Base-by-base conservation (phyloP, 2,113 vertebrate genomes). In the Pygathrix nemaeus region DNA sequence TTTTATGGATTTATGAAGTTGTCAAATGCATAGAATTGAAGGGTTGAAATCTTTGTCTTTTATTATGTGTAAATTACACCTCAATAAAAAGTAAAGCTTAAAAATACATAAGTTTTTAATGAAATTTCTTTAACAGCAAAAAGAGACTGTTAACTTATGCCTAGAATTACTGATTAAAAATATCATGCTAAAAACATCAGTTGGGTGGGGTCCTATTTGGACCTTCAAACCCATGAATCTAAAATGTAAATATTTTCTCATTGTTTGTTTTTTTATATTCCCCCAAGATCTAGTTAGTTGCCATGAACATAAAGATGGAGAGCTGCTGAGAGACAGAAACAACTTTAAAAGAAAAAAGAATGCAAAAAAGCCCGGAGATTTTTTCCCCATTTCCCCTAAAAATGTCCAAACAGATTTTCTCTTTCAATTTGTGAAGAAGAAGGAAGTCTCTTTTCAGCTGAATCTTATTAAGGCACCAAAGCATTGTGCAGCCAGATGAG, bases 401-500 rank as follows among this genome's bases (percentile, higher is more conserved):
- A 97, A 81, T 94, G 52, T 96, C 97, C 97, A 98, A 98, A 98
- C 89, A 98, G 94, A 92, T 96, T 94, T 97, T 96, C 92, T 70
- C 76, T 97, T 97, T 97, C 95, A 95, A 93, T 97, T 98, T 97
- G 89, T 97, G 95, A 95, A 98, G 97, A 97, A 94, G 97, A 95
- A 97, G 95, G 90, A 88, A 98, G 97, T 96, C 30, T 96, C 97
- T 96, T 96, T 97, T 97, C 88, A 97, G 79, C 96, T 86, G 95
- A 98, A 94, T 98, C 96, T 98, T 98, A 98, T 97, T 98, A 98
- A 93, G 93, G 92, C 82, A 97, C 90, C 92, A 94, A 96, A 95
- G 97, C 94, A 97, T 93, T 97, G 92, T 88, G 75, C 83, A 95
- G 90, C 78, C 48, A 81, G 95, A 97, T 96, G 95, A 98, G 95